phyloP scores from a whole-genome alignment of 2,888 invertebrate genomes.

The Cryptosula pallasiana region DNA sequence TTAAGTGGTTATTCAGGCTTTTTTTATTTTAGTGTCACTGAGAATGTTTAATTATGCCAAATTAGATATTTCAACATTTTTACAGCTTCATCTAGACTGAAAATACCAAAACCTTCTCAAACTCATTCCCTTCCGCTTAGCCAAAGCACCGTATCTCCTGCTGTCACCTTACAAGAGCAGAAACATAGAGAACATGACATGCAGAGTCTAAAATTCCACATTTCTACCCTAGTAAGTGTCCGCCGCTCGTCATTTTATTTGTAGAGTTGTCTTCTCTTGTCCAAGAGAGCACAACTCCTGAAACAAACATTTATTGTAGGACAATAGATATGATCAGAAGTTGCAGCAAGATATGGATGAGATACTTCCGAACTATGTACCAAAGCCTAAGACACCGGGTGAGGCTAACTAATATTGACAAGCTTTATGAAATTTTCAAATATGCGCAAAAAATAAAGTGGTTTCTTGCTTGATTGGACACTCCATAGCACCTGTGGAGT shows the following conservation, averaged over 20 bases:
- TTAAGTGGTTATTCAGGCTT: too few species aligned
- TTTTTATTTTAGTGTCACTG: too few species aligned
- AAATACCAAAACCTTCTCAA: neutral
- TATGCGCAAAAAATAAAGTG: too few species aligned
- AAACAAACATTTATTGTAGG: too few species aligned
- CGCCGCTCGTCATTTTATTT: too few species aligned
- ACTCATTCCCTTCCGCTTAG: neutral
- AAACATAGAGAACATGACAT: constrained; percentile 33
- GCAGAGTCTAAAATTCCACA: constrained; percentile 38
- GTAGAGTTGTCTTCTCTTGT: neutral
- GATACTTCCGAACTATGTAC: constrained; percentile 31
- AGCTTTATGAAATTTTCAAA: too few species aligned
- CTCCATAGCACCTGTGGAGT: too few species aligned
- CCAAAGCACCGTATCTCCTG: constrained; percentile 25
- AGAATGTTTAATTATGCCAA: too few species aligned
- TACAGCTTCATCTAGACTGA: constrained; percentile 5
- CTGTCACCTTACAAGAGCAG: constrained; percentile 35
- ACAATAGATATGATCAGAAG: constrained; percentile 34
- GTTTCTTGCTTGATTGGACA: too few species aligned
- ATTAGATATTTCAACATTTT: too few species aligned
- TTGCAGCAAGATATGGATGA: constrained; percentile 37
- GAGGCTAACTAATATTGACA: too few species aligned
- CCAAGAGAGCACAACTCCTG: neutral
- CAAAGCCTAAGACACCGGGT: neutral
- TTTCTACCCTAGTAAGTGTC: constrained; percentile 37